Percentiles rank a stretch among this genome's conserved stretches.
These are phyloP conservation scores for Pterobdella sp. DNA, from an alignment of 2,888 invertebrate species.

Conservation along the genomic window DNA sequence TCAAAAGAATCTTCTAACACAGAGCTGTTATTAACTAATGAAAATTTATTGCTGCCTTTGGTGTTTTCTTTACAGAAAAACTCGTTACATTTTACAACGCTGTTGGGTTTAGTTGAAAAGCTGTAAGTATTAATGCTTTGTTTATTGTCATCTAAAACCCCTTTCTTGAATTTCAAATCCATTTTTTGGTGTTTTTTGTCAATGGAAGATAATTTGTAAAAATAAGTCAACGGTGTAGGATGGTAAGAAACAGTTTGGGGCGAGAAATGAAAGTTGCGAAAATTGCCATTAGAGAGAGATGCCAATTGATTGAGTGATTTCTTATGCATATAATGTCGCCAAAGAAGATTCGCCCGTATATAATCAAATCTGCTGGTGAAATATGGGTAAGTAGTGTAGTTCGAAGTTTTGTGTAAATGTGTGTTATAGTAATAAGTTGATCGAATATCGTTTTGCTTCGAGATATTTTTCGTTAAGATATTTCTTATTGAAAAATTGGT, in stretches of 20 bases:
- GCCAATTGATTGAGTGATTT: not conserved
- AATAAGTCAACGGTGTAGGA: too few species aligned
- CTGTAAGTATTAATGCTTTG: not conserved
- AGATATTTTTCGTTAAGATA: too few species aligned
- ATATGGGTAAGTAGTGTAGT: too few species aligned
- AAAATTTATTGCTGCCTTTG: not conserved
- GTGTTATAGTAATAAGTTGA: too few species aligned
- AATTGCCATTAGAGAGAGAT: too few species aligned
- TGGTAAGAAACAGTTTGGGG: not conserved
- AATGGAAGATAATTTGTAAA: too few species aligned
- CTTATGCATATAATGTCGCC: not conserved
- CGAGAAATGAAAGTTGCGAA: too few species aligned
- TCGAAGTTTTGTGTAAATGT: too few species aligned
- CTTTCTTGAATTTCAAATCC: too few species aligned
- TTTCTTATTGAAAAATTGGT: not conserved
- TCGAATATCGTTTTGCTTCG: too few species aligned
- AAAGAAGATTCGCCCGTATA: not conserved
- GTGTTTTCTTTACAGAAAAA: not conserved
- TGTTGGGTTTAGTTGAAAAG: not conserved
- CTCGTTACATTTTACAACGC: not conserved
- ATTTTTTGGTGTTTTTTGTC: too few species aligned
- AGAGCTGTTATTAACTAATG: not conserved
- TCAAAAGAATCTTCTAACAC: not conserved
- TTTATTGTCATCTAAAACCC: too few species aligned
- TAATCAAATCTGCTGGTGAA: not conserved